Percentiles rank a stretch among this genome's conserved stretches.
Evolutionary conservation across 64 coral and sea anemone genomes (phyloP).

Genomic region (Stichodactyla mertensii): DNA sequence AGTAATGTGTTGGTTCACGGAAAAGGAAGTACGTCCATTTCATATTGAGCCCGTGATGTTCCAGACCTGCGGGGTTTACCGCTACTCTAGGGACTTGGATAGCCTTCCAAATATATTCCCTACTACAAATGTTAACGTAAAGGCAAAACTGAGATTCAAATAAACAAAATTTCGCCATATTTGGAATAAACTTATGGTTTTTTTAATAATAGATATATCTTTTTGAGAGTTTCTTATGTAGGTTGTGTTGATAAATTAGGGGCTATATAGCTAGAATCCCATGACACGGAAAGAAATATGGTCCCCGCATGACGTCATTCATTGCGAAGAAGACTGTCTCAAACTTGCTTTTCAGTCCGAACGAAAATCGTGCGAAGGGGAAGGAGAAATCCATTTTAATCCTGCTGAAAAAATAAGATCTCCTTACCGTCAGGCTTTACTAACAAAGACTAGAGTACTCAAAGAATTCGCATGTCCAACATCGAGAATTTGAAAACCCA

Average conservation of each 20-base stretch:
- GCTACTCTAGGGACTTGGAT: background rate
- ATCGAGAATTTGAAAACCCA: constrained; percentile 83
- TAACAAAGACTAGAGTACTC: background rate
- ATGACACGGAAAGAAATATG: background rate
- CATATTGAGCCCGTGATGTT: background rate
- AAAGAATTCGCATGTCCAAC: constrained; percentile 83
- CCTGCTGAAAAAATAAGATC: background rate
- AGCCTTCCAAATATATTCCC: background rate
- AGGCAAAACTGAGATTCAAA: background rate
- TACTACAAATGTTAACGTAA: background rate
- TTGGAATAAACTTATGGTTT: background rate
- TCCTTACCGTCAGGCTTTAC: background rate
- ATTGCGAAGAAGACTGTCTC: background rate
- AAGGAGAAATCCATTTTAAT: background rate
- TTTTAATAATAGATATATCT: background rate
- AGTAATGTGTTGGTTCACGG: background rate
- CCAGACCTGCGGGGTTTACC: background rate
- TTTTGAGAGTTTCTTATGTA: background rate
- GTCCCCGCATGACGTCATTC: background rate
- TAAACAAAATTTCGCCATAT: background rate
- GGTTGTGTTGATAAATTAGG: background rate
- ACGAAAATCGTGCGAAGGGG: background rate
- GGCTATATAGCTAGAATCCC: background rate
- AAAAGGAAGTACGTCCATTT: constrained; percentile 27
- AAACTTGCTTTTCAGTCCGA: background rate